These are phyloP conservation scores for Leucania comma DNA, from an alignment of 2,888 invertebrate genomes.

Conservation along the genomic window DNA sequence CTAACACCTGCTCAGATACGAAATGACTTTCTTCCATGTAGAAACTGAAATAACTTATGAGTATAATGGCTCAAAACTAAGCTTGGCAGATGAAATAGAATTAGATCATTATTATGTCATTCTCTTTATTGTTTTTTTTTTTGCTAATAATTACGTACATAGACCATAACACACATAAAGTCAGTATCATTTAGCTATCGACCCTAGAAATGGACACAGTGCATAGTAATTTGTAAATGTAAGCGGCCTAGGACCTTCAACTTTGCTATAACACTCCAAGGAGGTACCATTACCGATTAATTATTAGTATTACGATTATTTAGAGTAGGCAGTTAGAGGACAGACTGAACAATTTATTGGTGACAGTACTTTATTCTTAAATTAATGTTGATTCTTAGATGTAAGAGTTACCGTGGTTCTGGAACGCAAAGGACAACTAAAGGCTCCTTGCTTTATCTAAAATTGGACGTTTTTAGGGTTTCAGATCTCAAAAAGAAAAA, in stretches of 20 bases:
- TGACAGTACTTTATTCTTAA: background rate
- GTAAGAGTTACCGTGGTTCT: too few relatives aligned
- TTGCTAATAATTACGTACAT: background rate
- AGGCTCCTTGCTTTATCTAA: too few relatives aligned
- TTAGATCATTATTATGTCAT: too few relatives aligned
- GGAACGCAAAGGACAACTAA: too few relatives aligned
- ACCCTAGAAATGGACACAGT: slow-evolving; percentile 48
- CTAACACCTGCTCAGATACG: too few relatives aligned
- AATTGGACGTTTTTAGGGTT: too few relatives aligned
- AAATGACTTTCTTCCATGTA: too few relatives aligned
- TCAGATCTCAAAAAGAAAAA: too few relatives aligned
- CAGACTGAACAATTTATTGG: background rate
- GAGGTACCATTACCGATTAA: slow-evolving; percentile 20
- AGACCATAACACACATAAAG: background rate
- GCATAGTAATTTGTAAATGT: slow-evolving; percentile 58
- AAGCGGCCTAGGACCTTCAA: slow-evolving; percentile 56
- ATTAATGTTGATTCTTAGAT: background rate
- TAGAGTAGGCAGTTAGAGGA: background rate
- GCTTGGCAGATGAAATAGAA: too few relatives aligned
- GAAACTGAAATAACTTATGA: too few relatives aligned
- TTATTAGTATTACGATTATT: slow-evolving; percentile 33
- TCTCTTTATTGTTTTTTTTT: too few relatives aligned
- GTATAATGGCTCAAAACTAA: too few relatives aligned
- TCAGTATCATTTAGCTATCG: background rate
- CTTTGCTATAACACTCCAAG: slow-evolving; percentile 46